Evolutionary conservation across 2,797 vertebrate genomes (phyloP), one percentile per base, ranked within the genome.

Genomic region (Ceryle rudis): DNA sequence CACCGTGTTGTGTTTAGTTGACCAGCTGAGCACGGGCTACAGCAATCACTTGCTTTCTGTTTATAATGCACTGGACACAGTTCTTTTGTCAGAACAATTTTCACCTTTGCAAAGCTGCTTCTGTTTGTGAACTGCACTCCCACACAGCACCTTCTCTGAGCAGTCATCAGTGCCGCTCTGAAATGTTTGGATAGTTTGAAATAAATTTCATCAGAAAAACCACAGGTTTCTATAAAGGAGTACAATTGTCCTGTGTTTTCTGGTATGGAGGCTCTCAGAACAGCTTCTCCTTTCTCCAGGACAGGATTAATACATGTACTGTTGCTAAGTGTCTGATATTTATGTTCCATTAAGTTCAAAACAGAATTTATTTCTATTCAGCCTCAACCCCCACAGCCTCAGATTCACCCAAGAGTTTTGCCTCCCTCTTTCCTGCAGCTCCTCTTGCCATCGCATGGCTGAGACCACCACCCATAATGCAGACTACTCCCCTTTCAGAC

Each of bases 121-220:
- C 88, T 94, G 88, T 84, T 29, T 81, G 87, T 52, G 82, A 84
- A 14, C 73, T 52, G 42, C 60, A 3, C 58, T 67, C 18, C 60
- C 12, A 22, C 14, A 82, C 51, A 93, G 86, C 55, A 70, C 85
- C 74, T 92, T 82, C 83, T 77, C 91, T 87, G 85, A 91, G 82
- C 73, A 74, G 85, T n/a, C 90, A 88, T 39, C 93, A 62, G 62
- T 19, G 15, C 55, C 1, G 26, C 25, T 55, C 22, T 0, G 73
- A 95, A 90, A 95, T 90, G 88, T 96, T 95, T 95, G 96, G 83
- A 91, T 86, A 96, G 90, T 93, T 96, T 93, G 95, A 96, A 95
- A 95, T 93, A 94, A 93, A 97, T 90, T 96, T 94, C 64, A 86
- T 90, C 88, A 89, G 91, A 86, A 94, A 97, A 97, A 95, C 74